phyloP scores from a whole-genome alignment of 37 sponge, comb jelly and placozoan species.

The Oopsacas minuta region DNA sequence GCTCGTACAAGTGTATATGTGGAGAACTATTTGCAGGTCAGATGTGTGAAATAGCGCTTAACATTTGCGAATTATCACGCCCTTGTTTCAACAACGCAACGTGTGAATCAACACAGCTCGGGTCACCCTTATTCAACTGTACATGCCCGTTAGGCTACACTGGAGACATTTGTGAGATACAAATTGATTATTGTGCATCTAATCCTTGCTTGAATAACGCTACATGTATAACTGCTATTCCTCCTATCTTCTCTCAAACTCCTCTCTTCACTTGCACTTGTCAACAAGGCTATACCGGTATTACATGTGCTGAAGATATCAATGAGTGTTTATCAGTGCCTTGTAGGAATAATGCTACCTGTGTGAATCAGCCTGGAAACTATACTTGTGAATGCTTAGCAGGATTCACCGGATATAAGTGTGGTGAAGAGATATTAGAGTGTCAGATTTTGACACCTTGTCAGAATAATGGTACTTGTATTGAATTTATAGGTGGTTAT shows the following conservation, averaged over 20 bases:
- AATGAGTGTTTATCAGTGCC: constrained; percentile 24
- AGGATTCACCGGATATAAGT: constrained; percentile 29
- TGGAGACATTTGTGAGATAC: constrained; percentile 24
- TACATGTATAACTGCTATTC: background rate
- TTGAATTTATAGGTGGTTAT: constrained; percentile 17
- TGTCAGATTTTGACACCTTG: constrained; percentile 28
- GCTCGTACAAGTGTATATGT: constrained; percentile 21
- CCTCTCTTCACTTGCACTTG: constrained; percentile 26
- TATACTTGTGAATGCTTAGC: constrained; percentile 24
- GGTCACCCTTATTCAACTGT: constrained; percentile 3
- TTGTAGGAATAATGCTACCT: constrained; percentile 22
- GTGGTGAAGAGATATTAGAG: constrained; percentile 33
- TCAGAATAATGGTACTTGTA: constrained; percentile 32
- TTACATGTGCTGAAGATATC: constrained; percentile 9
- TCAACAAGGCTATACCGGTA: constrained; percentile 26
- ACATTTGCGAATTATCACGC: background rate
- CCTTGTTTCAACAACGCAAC: background rate
- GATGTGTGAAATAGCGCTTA: constrained; percentile 5
- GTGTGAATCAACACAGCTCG: background rate
- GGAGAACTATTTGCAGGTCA: background rate
- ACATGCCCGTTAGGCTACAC: constrained; percentile 29
- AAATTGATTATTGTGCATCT: constrained; percentile 30
- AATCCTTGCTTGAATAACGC: constrained; percentile 22
- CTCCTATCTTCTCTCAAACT: background rate
- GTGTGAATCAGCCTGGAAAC: background rate